phyloP scores from a whole-genome alignment of 2,888 invertebrate species.

The Philhelius pedissequus region DNA sequence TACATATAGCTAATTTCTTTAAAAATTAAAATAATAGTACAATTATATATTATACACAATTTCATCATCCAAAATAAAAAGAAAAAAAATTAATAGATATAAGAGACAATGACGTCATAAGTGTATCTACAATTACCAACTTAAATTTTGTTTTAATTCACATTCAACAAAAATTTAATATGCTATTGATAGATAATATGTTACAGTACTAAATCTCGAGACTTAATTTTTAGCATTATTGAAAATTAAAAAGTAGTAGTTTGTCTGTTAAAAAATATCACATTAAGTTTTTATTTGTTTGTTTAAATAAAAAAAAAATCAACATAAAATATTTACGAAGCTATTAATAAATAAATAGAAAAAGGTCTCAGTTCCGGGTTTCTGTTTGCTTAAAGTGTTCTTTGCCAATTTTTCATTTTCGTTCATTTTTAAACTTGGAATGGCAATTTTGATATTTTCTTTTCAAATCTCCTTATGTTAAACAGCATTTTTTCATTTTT shows the following conservation, averaged over 20 bases:
- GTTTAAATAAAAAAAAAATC: conserved; percentile 31
- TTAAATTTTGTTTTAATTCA: not conserved
- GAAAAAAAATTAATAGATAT: not conserved
- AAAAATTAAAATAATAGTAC: not conserved
- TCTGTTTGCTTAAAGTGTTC: conserved; percentile 16
- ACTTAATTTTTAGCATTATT: conserved; percentile 16
- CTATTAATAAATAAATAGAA: conserved; percentile 20
- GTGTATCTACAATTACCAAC: not conserved
- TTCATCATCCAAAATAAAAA: not conserved
- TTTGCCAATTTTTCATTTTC: conserved; percentile 1
- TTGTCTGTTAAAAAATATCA: conserved; percentile 55
- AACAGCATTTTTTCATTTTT: conserved; percentile 63
- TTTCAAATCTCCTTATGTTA: conserved; percentile 25
- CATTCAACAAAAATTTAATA: conserved; percentile 12
- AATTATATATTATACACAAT: not conserved
- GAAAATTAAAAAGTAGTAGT: conserved; percentile 44
- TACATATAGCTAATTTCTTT: conserved; percentile 28
- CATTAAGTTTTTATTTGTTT: conserved; percentile 57
- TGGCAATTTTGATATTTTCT: not conserved
- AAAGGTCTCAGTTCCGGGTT: conserved; percentile 12
- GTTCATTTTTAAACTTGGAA: conserved; percentile 23
- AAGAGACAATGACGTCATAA: conserved; percentile 22
- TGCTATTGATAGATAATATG: conserved; percentile 33
- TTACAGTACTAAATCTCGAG: conserved; percentile 33
- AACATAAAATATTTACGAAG: conserved; percentile 34